Evolutionary conservation across 2,113 vertebrate genomes (phyloP).

Genomic region (Boulengeromyrus knoepffleri): DNA sequence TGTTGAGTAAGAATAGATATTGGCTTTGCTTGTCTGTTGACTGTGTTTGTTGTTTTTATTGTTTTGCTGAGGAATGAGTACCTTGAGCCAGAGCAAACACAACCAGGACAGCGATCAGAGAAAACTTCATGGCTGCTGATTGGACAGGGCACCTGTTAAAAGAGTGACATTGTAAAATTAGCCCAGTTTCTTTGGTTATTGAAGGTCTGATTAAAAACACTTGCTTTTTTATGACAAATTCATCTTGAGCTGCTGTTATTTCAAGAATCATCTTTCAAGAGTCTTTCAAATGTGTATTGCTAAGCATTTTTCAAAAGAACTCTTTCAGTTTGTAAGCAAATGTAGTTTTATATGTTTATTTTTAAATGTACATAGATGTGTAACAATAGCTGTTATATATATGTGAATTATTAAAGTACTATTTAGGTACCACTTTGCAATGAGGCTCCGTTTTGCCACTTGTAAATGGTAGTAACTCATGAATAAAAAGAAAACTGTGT

Average conservation of each 20-base stretch:
- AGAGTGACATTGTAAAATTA: slow-evolving; percentile 1
- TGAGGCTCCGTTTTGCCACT: too few species aligned
- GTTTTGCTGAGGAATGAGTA: slow-evolving; percentile 14
- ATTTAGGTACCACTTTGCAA: too few species aligned
- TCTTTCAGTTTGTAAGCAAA: not conserved
- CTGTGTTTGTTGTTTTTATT: not conserved
- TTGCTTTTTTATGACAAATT: not conserved
- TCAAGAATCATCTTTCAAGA: not conserved
- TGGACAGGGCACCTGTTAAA: slow-evolving; percentile 31
- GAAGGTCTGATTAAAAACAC: not conserved
- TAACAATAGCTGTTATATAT: not conserved
- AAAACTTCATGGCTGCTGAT: slow-evolving; percentile 55
- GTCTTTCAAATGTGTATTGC: not conserved
- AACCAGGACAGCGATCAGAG: slow-evolving; percentile 41
- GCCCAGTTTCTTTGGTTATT: not conserved
- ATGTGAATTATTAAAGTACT: too few species aligned
- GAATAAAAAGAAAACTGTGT: too few species aligned
- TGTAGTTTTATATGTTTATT: not conserved
- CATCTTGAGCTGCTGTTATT: not conserved
- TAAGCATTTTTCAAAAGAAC: not conserved
- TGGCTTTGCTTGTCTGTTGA: not conserved
- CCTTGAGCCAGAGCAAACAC: slow-evolving; percentile 51
- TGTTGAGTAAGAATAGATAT: not conserved
- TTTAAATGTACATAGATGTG: not conserved
- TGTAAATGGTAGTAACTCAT: too few species aligned